A percentile compares a stretch with the other conserved stretches of the same genome.
phyloP scores from a whole-genome alignment of 2,888 invertebrate species.

The Microplitis deprimator region DNA sequence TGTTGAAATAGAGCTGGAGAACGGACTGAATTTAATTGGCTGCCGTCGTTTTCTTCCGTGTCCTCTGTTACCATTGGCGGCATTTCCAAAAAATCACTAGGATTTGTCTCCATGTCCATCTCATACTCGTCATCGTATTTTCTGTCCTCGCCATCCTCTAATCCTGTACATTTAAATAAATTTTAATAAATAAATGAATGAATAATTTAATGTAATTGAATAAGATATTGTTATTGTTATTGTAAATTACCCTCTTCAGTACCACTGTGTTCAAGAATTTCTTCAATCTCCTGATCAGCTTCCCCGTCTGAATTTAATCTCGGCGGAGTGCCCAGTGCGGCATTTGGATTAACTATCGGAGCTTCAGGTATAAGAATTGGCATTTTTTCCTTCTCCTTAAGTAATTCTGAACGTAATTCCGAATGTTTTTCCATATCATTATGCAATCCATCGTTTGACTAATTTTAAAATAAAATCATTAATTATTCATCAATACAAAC shows the following conservation, averaged over 20 bases:
- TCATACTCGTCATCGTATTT: constrained; percentile 69
- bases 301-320: constrained; percentile 68
- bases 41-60: constrained; percentile 44
- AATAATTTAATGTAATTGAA: no score
- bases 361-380: constrained; percentile 69
- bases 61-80: constrained; percentile 63
- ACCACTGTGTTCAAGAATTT: constrained; percentile 62
- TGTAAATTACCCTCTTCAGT: constrained; percentile 62
- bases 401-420: constrained; percentile 58
- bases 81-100: constrained; percentile 68
- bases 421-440: constrained; percentile 52
- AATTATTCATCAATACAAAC: constrained; percentile 18
- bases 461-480: constrained; percentile 19
- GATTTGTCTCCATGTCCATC: constrained; percentile 71
- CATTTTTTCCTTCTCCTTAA: constrained; percentile 65
- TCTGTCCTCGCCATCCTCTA: constrained; percentile 63
- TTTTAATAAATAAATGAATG: no score
- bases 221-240: no score
- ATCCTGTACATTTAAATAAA: constrained; percentile 38
- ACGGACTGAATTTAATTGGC: background rate
- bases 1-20: constrained; percentile 53
- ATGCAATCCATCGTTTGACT: constrained; percentile 46
- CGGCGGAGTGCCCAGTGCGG: constrained; percentile 68
- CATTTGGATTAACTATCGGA: constrained; percentile 69
- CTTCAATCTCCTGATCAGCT: constrained; percentile 65